phyloP scores from a whole-genome alignment of 2,797 vertebrate species.

The Gadopsis bispinosus region DNA sequence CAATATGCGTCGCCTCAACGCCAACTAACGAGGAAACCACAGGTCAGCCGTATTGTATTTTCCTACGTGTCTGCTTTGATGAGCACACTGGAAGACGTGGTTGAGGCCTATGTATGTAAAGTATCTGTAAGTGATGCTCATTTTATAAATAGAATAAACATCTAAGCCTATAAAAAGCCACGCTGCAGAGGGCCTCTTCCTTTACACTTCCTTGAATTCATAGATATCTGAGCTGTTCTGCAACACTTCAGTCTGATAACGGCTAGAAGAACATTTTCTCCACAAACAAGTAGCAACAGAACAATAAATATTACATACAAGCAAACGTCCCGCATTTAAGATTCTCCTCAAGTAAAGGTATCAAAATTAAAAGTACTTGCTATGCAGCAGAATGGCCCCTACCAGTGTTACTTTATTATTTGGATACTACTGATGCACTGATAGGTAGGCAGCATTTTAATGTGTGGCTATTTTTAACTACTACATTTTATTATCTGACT shows the following conservation, averaged over 20 bases:
- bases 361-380: too few species aligned
- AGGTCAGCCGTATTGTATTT: neutral
- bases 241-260: neutral
- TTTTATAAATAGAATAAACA: conserved; percentile 38
- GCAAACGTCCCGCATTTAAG: neutral
- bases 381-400: neutral
- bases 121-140: conserved; percentile 24
- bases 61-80: neutral
- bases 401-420: neutral
- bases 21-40: neutral
- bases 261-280: neutral
- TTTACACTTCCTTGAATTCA: conserved; percentile 41
- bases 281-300: neutral
- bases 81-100: neutral
- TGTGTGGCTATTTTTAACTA: neutral
- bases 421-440: neutral
- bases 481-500: neutral
- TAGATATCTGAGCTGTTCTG: conserved; percentile 11
- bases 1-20: neutral
- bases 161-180: conserved; percentile 2
- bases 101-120: conserved; percentile 23
- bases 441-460: neutral
- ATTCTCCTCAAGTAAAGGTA: neutral
- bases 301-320: neutral
- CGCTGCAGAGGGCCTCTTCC: neutral